A percentile compares a stretch with the other conserved stretches of the same genome.
Conservation (phyloP, 2,113 vertebrate genomes). For the Uria lomvia region DNA sequence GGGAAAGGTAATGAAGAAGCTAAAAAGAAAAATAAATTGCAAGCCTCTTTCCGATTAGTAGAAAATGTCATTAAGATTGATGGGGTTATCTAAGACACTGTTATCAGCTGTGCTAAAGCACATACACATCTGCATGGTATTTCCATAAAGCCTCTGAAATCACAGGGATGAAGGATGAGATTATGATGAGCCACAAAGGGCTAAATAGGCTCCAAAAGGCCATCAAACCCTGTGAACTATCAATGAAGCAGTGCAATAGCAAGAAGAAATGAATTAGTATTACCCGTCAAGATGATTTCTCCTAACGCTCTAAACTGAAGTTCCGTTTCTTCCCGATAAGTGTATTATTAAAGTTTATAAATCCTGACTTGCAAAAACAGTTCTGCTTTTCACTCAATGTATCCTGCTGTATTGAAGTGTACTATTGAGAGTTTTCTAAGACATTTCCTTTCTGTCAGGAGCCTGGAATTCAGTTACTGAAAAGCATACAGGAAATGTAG, state of each 20-base stretch:
- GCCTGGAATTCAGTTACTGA: conserved; percentile 8
- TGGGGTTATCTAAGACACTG: conserved; percentile 31
- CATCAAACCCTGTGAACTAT: background rate
- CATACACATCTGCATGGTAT: conserved; percentile 16
- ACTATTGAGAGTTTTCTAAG: background rate
- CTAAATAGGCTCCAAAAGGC: conserved; percentile 45
- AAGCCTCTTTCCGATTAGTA: conserved; percentile 51
- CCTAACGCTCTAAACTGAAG: background rate
- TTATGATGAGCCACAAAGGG: conserved; percentile 35
- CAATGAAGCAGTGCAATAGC: background rate
- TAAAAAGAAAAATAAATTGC: conserved; percentile 17
- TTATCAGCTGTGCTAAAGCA: conserved; percentile 16
- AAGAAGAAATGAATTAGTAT: conserved; percentile 21
- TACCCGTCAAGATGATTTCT: conserved; percentile 3
- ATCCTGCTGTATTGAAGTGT: background rate
- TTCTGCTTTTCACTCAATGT: background rate
- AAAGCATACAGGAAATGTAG: conserved; percentile 31
- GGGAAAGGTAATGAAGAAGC: conserved; percentile 36
- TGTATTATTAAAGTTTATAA: conserved; percentile 56
- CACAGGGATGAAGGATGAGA: conserved; percentile 49
- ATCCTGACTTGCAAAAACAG: conserved; percentile 41
- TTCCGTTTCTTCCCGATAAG: background rate
- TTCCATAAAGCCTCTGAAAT: conserved; percentile 66
- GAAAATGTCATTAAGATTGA: conserved; percentile 57
- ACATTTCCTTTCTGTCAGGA: background rate